A percentile compares a stretch with the other conserved stretches of the same genome.
These are phyloP conservation scores for Ricordea florida DNA, from an alignment of 92 coral and sea anemone genomes.

Conservation along the genomic window DNA sequence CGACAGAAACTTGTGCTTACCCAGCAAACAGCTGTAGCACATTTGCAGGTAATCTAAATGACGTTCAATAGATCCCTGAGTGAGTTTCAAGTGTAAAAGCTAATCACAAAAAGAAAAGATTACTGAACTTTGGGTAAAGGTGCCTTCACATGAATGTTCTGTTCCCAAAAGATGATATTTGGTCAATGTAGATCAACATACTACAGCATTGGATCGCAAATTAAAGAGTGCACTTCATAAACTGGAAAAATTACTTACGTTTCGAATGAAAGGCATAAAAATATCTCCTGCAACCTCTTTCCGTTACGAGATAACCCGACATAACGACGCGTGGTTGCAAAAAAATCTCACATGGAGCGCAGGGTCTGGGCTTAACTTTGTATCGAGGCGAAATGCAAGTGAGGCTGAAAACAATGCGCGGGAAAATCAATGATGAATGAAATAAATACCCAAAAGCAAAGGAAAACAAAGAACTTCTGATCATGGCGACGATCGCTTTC, in stretches of 20 bases:
- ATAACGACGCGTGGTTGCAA: too few species aligned
- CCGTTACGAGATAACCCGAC: too few species aligned
- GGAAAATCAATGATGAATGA: conserved; percentile 87
- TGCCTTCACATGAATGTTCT: conserved; percentile 3
- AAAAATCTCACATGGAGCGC: too few species aligned
- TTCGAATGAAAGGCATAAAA: too few species aligned
- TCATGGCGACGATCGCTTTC: conserved; percentile 73
- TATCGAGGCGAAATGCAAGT: conserved; percentile 48
- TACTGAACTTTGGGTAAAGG: too few species aligned
- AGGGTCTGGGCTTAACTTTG: not conserved
- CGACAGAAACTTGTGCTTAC: too few species aligned
- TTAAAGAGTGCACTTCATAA: not conserved
- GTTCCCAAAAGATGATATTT: conserved; percentile 36
- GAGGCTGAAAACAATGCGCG: conserved; percentile 89
- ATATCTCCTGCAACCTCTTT: too few species aligned
- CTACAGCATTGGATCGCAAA: not conserved
- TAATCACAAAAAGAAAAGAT: too few species aligned
- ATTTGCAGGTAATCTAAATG: too few species aligned
- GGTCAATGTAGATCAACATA: conserved; percentile 33
- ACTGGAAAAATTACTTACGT: not conserved
- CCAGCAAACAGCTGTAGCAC: too few species aligned
- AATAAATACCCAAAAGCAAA: conserved; percentile 35
- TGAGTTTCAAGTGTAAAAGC: too few species aligned
- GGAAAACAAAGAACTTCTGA: not conserved
- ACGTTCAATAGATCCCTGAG: too few species aligned